Conservation (phyloP, 2,797 vertebrate genomes). For the Triplophysa yarkandensis region DNA sequence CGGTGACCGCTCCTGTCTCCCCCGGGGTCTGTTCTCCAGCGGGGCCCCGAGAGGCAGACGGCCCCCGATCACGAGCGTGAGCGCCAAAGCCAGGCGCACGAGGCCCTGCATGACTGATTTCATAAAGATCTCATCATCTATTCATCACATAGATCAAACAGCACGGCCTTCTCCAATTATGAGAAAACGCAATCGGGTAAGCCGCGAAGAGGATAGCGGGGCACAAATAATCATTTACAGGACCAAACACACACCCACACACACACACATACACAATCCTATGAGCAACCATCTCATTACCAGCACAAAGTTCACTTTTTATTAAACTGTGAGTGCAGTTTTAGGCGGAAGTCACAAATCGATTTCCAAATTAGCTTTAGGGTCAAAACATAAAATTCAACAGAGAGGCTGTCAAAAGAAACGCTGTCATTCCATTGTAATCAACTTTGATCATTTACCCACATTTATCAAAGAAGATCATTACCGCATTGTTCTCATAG, state of each 20-base stretch:
- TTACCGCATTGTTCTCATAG: slow-evolving; percentile 60
- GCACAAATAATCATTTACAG: slow-evolving; percentile 87
- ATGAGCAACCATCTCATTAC: slow-evolving; percentile 36
- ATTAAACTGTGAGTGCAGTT: slow-evolving; percentile 77
- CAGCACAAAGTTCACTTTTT: slow-evolving; percentile 73
- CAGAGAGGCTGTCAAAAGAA: slow-evolving; percentile 61
- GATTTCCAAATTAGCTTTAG: slow-evolving; percentile 41
- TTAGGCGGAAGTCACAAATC: slow-evolving; percentile 53
- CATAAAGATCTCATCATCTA: slow-evolving; percentile 99
- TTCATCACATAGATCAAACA: slow-evolving; percentile 99
- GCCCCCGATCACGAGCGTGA: slow-evolving; percentile 93
- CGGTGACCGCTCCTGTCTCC: slow-evolving; percentile 82
- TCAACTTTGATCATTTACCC: slow-evolving; percentile 61
- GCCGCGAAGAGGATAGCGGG: slow-evolving; percentile 79
- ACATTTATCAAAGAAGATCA: slow-evolving; percentile 58
- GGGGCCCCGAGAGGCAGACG: slow-evolving; percentile 66
- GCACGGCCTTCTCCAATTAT: slow-evolving; percentile 87
- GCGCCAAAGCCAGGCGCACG: not conserved
- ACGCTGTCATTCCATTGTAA: slow-evolving; percentile 48
- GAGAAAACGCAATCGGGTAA: slow-evolving; percentile 90
- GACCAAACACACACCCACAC: slow-evolving; percentile 62
- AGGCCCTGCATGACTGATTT: slow-evolving; percentile 90
- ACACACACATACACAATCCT: slow-evolving; percentile 19
- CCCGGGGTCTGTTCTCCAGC: slow-evolving; percentile 78
- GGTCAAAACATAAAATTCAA: slow-evolving; percentile 29